Percentiles rank a stretch among this genome's conserved stretches.
These are phyloP conservation scores for Tholera decimalis DNA, from an alignment of 2,888 invertebrate genomes.

Conservation along the genomic window DNA sequence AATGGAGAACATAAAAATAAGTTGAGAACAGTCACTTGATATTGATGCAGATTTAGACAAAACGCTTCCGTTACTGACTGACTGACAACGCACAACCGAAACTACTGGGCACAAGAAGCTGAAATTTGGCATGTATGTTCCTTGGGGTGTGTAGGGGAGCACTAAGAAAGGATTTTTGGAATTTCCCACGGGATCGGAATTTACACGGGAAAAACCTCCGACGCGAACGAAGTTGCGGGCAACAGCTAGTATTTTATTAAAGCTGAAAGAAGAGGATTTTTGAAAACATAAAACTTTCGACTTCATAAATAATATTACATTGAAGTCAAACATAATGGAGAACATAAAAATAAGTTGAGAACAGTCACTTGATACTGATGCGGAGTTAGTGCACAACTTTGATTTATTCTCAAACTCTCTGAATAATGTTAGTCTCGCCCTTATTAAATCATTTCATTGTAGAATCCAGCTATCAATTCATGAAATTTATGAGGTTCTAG, in stretches of 20 bases:
- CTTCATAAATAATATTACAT: slow-evolving; percentile 56
- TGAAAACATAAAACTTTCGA: slow-evolving; percentile 43
- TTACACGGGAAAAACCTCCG: no score
- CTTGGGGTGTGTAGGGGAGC: no score
- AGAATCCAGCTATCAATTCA: slow-evolving; percentile 50
- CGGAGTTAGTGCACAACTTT: slow-evolving; percentile 44
- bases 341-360: slow-evolving; percentile 56
- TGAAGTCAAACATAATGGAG: slow-evolving; percentile 43
- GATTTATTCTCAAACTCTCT: slow-evolving; percentile 62
- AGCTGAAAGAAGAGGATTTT: slow-evolving; percentile 42
- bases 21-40: slow-evolving; percentile 53
- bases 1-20: slow-evolving; percentile 54
- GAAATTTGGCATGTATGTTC: no score
- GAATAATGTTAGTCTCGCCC: slow-evolving; percentile 50
- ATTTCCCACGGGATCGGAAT: no score
- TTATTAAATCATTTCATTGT: slow-evolving; percentile 63
- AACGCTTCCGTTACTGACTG: no score
- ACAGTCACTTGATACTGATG: slow-evolving; percentile 54
- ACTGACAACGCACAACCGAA: no score
- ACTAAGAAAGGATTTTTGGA: no score
- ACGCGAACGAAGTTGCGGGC: no score
- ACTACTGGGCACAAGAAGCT: no score
- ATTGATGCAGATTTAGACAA: slow-evolving; percentile 48
- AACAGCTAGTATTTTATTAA: slow-evolving; percentile 54
- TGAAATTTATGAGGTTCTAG: slow-evolving; percentile 54